Base-by-base conservation (phyloP, 2,888 invertebrate species). In the Candidula unifasciata region DNA sequence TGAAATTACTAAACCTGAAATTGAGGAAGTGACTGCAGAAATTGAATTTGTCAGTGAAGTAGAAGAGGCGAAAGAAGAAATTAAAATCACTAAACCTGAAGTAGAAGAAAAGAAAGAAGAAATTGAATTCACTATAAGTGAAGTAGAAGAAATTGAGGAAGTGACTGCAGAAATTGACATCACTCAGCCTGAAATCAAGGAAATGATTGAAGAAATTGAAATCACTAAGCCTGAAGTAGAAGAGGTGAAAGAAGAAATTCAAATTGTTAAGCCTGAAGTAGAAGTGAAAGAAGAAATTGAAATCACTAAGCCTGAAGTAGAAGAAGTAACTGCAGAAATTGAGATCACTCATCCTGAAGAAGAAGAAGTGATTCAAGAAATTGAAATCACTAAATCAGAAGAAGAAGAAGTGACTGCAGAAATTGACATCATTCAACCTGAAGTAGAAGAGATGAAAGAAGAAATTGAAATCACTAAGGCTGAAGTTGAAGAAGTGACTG, bases 131-230 rank as follows among this genome's bases (percentile, higher is more conserved):
- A 33, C 2, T 37, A 21, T 82, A 66, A 85, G 86, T 18, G 33
- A 95, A 76, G 95, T 95, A 88, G 95, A 95, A 90, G 73, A 95
- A 76, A 95, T 95, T 88, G 95, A 95, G 90, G 73, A 54, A 24
- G 83, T 80, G 77, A 79, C 88, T 69, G 88, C 86, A 57, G 88
- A 87, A 84, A 83, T 84, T 33, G 37, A 64, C 64, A 57, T 77
- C 54, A 82, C 82, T 37, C 79, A 84, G 54, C 81, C 84, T n/a
- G 68, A 84, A n/a, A 93, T 96, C 80, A 95, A 96, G 92, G 94
- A 95, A 79, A 95, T 95, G 88, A 95, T 95, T 90, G 91, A 77
- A 82, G 85, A 73, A 60, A 35, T 85, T 33, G 78, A 44, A 30
- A 74, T 82, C 69, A 54, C 60, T 85, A 18, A 89, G 2, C 92